A percentile compares a stretch with the other conserved stretches of the same genome.
Evolutionary conservation across 2,888 invertebrate species (phyloP).

Genomic region (Caenorhabditis zanzibari): DNA sequence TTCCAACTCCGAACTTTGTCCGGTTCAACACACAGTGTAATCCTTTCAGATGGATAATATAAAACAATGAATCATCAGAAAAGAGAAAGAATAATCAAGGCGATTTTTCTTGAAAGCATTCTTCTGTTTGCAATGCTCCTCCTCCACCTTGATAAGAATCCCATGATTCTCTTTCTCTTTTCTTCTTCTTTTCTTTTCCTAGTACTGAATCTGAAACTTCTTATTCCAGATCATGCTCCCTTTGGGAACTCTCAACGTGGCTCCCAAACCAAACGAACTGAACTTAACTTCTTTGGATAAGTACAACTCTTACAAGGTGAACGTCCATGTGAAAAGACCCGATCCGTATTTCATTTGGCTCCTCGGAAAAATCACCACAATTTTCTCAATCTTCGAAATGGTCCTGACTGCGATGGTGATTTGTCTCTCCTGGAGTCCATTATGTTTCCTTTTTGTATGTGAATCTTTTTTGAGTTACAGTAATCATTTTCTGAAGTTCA

Average conservation of each 20-base stretch:
- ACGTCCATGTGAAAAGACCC: slow-evolving; percentile 11
- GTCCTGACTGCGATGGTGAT: background rate
- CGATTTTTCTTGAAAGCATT: background rate
- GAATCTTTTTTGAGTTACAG: background rate
- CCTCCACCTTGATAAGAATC: background rate
- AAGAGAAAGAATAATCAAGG: background rate
- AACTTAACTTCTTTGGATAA: background rate
- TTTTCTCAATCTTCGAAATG: slow-evolving; percentile 13
- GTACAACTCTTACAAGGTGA: slow-evolving; percentile 6
- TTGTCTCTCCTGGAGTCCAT: background rate
- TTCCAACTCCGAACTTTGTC: too few species aligned
- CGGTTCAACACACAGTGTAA: too few species aligned
- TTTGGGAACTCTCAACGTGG: slow-evolving; percentile 18
- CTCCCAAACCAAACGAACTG: background rate
- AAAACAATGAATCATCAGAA: background rate
- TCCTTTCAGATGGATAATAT: background rate
- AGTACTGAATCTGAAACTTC: background rate
- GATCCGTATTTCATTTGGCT: background rate
- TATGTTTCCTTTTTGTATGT: slow-evolving; percentile 30
- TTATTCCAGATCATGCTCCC: background rate
- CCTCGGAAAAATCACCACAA: background rate
- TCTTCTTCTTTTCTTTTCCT: too few species aligned
- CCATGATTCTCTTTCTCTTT: too few species aligned
- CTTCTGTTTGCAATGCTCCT: background rate
- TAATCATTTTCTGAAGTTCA: background rate